phyloP scores from a whole-genome alignment of 2,888 invertebrate genomes.

The Eupelmus urozonus region DNA sequence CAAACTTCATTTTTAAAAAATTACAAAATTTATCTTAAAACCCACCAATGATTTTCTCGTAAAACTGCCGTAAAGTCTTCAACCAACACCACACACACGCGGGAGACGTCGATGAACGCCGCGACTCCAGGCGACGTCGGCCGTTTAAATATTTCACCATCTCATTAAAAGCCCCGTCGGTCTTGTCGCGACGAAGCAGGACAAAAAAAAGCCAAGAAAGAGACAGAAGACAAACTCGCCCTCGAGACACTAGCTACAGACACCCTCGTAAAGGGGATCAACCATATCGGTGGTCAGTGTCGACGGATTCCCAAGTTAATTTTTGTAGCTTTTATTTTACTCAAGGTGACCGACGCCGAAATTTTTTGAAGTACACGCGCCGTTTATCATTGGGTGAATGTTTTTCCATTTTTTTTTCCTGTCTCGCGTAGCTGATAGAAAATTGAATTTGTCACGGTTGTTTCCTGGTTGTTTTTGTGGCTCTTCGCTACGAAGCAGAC shows the following conservation, averaged over 20 bases:
- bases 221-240: constrained; percentile 11
- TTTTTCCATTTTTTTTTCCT: neutral
- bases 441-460: constrained; percentile 9
- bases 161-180: constrained; percentile 66
- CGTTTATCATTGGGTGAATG: neutral
- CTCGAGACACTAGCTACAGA: neutral
- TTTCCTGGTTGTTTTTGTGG: neutral
- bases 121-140: constrained; percentile 4
- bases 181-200: constrained; percentile 34
- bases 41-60: too few relatives aligned
- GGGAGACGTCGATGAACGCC: neutral
- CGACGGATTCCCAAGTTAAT: neutral
- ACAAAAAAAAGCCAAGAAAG: constrained; percentile 37
- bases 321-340: neutral
- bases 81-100: neutral
- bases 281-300: neutral
- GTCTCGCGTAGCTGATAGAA: neutral
- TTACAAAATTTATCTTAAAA: too few relatives aligned
- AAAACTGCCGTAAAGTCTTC: neutral
- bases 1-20: too few relatives aligned
- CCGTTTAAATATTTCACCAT: constrained; percentile 70
- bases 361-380: too few relatives aligned
- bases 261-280: constrained; percentile 16
- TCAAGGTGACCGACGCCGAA: too few relatives aligned
- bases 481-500: neutral